A percentile compares a stretch with the other conserved stretches of the same genome.
phyloP scores from a whole-genome alignment of 64 coral and sea anemone genomes.

The Stylophora pistillata region DNA sequence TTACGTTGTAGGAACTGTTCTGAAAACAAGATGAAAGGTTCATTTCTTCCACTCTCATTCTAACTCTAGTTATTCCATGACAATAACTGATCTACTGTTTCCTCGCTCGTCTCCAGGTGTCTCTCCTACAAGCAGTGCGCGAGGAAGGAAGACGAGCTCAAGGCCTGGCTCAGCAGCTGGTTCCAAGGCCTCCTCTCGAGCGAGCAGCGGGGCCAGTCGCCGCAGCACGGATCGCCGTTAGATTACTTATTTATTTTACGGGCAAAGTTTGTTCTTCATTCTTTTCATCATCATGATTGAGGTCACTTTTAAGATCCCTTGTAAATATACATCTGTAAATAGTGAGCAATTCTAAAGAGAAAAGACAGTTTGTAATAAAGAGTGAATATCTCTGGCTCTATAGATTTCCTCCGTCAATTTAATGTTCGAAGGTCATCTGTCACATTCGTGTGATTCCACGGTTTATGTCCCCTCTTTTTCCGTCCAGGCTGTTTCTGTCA shows the following conservation, averaged over 20 bases:
- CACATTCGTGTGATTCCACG: neutral
- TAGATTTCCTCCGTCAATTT: no score
- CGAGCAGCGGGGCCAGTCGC: constrained; percentile 69
- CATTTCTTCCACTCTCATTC: no score
- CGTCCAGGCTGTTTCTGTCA: neutral
- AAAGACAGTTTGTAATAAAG: neutral
- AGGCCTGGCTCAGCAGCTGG: constrained; percentile 60
- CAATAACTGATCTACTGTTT: no score
- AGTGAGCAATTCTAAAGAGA: neutral
- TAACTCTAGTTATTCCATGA: no score
- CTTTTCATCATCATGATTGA: neutral
- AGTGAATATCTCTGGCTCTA: neutral
- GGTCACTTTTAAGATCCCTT: neutral
- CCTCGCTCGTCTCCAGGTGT: constrained; percentile 15
- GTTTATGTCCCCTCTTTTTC: neutral
- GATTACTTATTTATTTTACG: neutral
- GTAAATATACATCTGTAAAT: constrained; percentile 32
- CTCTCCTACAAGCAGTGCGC: constrained; percentile 68
- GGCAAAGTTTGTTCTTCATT: neutral
- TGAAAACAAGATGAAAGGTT: no score
- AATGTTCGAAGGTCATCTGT: no score
- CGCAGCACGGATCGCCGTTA: constrained; percentile 64
- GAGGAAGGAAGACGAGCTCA: constrained; percentile 53
- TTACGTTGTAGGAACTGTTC: no score
- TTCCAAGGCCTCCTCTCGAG: constrained; percentile 77